Conservation (phyloP, 2,888 invertebrate species). For the Nomada lathburiana region DNA sequence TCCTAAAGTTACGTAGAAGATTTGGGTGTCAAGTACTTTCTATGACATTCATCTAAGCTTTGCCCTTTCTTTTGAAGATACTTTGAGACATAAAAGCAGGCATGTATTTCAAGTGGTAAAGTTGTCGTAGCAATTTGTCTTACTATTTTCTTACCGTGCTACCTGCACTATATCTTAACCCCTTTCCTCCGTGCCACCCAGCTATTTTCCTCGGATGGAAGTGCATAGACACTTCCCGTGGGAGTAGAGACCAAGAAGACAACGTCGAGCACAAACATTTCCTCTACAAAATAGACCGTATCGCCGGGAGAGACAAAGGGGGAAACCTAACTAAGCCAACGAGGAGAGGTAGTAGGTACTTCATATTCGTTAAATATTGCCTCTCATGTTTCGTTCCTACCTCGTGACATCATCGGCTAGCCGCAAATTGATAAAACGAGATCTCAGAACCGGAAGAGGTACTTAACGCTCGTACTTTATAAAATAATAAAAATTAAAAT, state of each 20-base stretch:
- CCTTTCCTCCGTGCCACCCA: neutral
- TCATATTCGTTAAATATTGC: constrained; percentile 50
- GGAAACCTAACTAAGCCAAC: constrained; percentile 28
- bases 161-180: constrained; percentile 34
- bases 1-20: constrained; percentile 12
- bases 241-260: constrained; percentile 48
- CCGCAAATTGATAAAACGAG: constrained; percentile 14
- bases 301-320: constrained; percentile 41
- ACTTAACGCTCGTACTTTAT: neutral
- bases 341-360: neutral
- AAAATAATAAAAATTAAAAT: no score
- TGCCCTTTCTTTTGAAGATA: constrained; percentile 36
- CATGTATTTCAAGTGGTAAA: constrained; percentile 45
- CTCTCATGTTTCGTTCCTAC: neutral
- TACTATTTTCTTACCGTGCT: constrained; percentile 48
- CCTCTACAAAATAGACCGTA: constrained; percentile 54
- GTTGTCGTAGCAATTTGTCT: constrained; percentile 48
- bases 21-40: constrained; percentile 20
- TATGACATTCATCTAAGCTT: constrained; percentile 23
- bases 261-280: constrained; percentile 38
- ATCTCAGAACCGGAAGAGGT: neutral
- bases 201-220: constrained; percentile 46
- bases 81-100: constrained; percentile 43
- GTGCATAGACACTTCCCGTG: constrained; percentile 43
- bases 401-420: constrained; percentile 2